phyloP scores from a whole-genome alignment of 2,797 vertebrate genomes.

The Galago senegalensis region DNA sequence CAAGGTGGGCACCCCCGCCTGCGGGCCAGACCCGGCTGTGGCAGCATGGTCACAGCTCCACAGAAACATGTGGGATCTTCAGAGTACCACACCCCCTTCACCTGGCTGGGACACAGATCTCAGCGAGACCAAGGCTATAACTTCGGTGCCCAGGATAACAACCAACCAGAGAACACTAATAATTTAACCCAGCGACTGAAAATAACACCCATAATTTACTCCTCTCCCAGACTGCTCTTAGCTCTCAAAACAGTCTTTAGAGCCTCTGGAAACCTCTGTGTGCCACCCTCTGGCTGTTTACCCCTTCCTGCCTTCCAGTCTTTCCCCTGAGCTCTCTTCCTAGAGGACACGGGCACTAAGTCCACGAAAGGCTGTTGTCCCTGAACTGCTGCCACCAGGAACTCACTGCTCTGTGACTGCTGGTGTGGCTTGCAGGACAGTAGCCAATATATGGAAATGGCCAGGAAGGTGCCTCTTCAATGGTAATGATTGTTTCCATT shows the following conservation, averaged over 20 bases:
- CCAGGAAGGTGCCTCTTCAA: background rate
- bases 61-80: background rate
- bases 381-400: too few relatives aligned
- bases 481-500: background rate
- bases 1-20: fast-evolving
- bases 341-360: background rate
- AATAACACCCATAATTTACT: constrained; percentile 49
- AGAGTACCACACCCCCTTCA: background rate
- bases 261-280: background rate
- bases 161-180: background rate
- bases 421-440: background rate
- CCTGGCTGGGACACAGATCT: background rate
- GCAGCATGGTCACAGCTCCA: fast-evolving
- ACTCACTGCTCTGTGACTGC: background rate
- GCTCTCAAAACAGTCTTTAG: background rate
- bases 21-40: background rate
- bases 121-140: background rate
- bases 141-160: background rate
- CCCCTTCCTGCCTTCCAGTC: background rate
- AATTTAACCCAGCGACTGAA: constrained; percentile 8
- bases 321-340: background rate
- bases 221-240: background rate
- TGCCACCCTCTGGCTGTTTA: background rate
- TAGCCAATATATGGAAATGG: background rate
- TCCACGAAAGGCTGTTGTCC: background rate